Evolutionary conservation across 2,113 vertebrate genomes (phyloP), one percentile per base, ranked within the genome.

Genomic region (Caretta caretta): DNA sequence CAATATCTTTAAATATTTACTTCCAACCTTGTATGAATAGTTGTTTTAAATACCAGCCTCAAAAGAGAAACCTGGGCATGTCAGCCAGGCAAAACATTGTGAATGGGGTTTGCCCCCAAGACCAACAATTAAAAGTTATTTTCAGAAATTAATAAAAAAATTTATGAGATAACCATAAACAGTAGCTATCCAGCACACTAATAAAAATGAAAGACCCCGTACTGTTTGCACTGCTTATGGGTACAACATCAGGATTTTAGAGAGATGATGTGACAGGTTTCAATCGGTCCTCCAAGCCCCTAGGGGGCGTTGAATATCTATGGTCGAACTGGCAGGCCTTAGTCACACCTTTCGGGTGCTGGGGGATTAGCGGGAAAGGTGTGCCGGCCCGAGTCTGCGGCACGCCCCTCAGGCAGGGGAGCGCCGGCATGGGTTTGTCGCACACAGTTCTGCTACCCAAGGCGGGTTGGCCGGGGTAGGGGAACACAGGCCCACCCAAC

Each of bases 1-100:
- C 35, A 72, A 88, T 90, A 12, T 20, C 24, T 16, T 89, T 25
- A 4, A 65, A 69, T 24, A 24, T 72, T 84, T 19, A 50, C 9
- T 54, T 82, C 6, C 0, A 0, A 2, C 14, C 20, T 62, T 42
- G 31, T 8, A 80, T 29, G 11, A 83, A 78, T 56, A 2, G 3
- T 75, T 87, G 10, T 87, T 92, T 81, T 80, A 75, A 75, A n/a
- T 82, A 88, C n/a, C 3, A 29, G 5, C 79, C 11, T 76, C 81
- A 6, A 25, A 29, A 35, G 6, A 16, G 8, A 65, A 53, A 14
- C 14, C 3, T 10, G n/a, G 59, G 5, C 14, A 17, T 42, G 3
- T 65, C 5, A 8, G 17, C 86, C 89, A 62, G 48, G 46, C 9
- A 62, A 53, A 89, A 80, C 82, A 6, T 14, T 90, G 7, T 13